Evolutionary conservation across 2,797 vertebrate genomes (phyloP).

Genomic region (Danio tinwini): DNA sequence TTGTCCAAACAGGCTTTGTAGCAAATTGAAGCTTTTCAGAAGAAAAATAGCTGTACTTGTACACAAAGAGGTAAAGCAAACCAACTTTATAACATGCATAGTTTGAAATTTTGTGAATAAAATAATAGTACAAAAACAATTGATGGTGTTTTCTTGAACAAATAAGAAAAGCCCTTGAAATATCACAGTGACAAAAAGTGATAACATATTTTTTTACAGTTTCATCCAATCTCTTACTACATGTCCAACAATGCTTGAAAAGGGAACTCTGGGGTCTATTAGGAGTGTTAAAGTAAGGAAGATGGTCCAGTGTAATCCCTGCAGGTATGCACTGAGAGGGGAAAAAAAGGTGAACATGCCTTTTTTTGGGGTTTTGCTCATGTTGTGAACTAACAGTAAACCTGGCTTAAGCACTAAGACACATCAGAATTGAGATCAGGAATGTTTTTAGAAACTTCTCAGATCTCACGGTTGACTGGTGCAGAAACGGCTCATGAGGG

Average conservation of each 20-base stretch:
- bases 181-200: neutral
- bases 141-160: neutral
- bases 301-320: constrained; percentile 42
- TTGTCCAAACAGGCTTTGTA: constrained; percentile 8
- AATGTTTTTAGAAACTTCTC: constrained; percentile 18
- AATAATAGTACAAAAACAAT: neutral
- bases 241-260: neutral
- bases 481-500: neutral
- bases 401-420: constrained; percentile 23
- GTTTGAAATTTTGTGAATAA: neutral
- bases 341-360: constrained; percentile 2
- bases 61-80: neutral
- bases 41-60: neutral
- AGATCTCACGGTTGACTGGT: neutral
- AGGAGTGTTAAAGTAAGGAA: constrained; percentile 26
- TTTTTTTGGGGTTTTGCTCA: constrained; percentile 21
- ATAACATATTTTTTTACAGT: neutral
- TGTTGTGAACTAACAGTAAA: constrained; percentile 27
- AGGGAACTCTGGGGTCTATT: constrained; percentile 33
- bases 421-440: constrained; percentile 36
- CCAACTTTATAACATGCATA: neutral
- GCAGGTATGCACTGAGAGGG: constrained; percentile 32
- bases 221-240: neutral
- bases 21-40: constrained; percentile 30
- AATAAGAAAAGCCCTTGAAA: neutral